phyloP scores from a whole-genome alignment of 2,797 vertebrate species.

The Antennarius maculatus region DNA sequence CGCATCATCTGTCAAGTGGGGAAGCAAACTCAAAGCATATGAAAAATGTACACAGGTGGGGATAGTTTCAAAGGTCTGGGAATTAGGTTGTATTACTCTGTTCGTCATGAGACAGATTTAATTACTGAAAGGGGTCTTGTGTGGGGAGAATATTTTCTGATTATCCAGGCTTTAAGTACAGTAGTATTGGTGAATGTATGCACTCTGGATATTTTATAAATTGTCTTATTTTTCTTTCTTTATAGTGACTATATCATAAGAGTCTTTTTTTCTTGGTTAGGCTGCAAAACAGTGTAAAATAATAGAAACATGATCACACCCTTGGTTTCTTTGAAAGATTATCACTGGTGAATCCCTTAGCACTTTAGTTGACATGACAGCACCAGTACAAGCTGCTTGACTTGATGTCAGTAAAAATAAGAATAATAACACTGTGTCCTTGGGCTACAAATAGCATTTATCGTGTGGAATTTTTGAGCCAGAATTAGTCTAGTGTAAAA shows the following conservation, averaged over 20 bases:
- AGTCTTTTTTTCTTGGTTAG: background rate
- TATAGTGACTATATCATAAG: background rate
- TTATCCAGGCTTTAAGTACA: too few species aligned
- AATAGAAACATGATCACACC: constrained; percentile 2
- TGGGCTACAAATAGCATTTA: background rate
- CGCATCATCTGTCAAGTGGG: too few species aligned
- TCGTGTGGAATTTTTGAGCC: background rate
- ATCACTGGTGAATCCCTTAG: constrained; percentile 27
- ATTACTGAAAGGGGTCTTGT: too few species aligned
- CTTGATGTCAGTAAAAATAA: background rate
- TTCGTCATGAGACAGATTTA: too few species aligned
- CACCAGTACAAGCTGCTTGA: background rate
- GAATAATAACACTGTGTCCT: background rate
- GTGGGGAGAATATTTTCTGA: too few species aligned
- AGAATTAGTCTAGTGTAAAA: background rate
- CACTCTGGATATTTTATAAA: too few species aligned
- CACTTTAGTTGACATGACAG: background rate
- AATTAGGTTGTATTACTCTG: too few species aligned
- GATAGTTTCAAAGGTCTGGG: too few species aligned
- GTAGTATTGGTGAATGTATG: too few species aligned
- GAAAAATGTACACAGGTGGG: too few species aligned
- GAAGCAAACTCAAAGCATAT: too few species aligned
- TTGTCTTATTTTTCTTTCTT: too few species aligned
- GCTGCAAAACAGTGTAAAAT: background rate
- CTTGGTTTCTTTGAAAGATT: background rate